These are phyloP conservation scores for Huso huso DNA, from an alignment of 2,797 vertebrate genomes.

Conservation along the genomic window DNA sequence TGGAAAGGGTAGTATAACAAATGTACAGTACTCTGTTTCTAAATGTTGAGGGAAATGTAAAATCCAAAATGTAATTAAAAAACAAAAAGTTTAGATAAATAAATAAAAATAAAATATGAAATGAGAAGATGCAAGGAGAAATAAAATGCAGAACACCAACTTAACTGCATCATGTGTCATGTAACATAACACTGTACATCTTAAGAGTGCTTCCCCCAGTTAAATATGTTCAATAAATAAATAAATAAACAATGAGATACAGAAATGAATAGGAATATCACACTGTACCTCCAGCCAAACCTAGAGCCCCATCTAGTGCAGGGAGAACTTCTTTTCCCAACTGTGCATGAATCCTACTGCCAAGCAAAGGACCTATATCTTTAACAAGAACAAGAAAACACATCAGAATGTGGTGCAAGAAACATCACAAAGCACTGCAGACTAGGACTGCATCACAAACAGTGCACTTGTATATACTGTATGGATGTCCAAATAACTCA, in stretches of 20 bases:
- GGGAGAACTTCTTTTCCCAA: conserved; percentile 74
- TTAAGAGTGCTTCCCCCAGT: background rate
- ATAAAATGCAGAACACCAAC: background rate
- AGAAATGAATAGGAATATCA: conserved; percentile 3
- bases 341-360: conserved; percentile 65
- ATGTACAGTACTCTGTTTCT: too few species aligned
- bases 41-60: too few species aligned
- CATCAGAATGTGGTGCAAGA: too few species aligned
- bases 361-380: conserved; percentile 80
- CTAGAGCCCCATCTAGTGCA: conserved; percentile 66
- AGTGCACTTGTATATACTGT: too few species aligned
- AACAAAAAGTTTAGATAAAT: too few species aligned
- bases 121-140: background rate
- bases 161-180: too few species aligned
- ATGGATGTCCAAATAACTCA: too few species aligned
- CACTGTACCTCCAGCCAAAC: conserved; percentile 74
- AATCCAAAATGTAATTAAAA: too few species aligned
- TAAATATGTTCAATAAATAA: conserved; percentile 4
- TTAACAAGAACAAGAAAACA: conserved; percentile 25
- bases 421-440: too few species aligned
- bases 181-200: too few species aligned
- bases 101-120: background rate
- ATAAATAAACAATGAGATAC: background rate
- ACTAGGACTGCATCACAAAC: too few species aligned
- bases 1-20: too few species aligned